phyloP scores from a whole-genome alignment of 2,888 invertebrate species.

The Lasiommata megera region DNA sequence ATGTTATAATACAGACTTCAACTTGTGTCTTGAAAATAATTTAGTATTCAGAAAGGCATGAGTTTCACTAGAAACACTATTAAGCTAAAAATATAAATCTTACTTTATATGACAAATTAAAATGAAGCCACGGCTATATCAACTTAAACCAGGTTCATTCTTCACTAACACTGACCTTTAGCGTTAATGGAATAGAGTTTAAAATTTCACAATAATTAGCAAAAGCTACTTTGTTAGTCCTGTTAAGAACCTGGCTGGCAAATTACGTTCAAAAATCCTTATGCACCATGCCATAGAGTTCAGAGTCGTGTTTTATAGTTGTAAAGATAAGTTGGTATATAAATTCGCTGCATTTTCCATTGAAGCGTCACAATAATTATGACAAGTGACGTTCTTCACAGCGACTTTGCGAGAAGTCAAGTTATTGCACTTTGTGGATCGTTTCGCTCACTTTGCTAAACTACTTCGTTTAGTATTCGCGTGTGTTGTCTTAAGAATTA shows the following conservation, averaged over 20 bases:
- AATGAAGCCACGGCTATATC: constrained; percentile 28
- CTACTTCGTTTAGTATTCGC: constrained; percentile 8
- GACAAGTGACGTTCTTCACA: constrained; percentile 33
- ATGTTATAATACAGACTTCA: neutral
- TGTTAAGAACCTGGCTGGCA: constrained; percentile 5
- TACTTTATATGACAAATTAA: constrained; percentile 38
- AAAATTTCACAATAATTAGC: neutral
- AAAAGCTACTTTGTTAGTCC: neutral
- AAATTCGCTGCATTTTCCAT: constrained; percentile 30
- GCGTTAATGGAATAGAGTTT: neutral
- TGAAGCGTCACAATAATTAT: constrained; percentile 35
- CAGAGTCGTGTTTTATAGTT: neutral
- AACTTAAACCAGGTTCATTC: constrained; percentile 7
- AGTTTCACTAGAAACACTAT: constrained; percentile 20
- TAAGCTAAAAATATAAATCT: constrained; percentile 35
- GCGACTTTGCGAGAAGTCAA: constrained; percentile 26
- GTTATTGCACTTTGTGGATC: constrained; percentile 25
- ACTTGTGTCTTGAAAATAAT: constrained; percentile 7
- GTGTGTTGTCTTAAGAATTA: neutral
- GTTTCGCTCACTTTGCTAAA: constrained; percentile 16
- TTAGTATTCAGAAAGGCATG: constrained; percentile 11
- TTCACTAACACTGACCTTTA: neutral
- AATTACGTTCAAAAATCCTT: constrained; percentile 1
- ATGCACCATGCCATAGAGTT: constrained; percentile 7
- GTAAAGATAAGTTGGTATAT: constrained; percentile 9